Evolutionary conservation across 2,797 vertebrate species (phyloP).

Genomic region (Orientallactaga sibirica): DNA sequence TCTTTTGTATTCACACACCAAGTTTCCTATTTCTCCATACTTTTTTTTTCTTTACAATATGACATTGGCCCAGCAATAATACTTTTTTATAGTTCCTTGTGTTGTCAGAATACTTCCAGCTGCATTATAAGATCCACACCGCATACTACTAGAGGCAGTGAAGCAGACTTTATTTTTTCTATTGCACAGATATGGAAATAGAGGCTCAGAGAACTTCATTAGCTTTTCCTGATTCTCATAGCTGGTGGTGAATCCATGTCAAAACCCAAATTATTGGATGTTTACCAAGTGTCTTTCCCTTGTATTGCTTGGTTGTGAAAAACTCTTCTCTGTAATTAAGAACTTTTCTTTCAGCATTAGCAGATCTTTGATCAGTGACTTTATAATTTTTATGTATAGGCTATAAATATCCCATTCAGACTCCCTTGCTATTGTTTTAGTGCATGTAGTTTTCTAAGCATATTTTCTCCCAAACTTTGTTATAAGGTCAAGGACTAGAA

Average conservation of each 20-base stretch:
- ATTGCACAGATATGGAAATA: background rate
- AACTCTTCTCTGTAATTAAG: background rate
- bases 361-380: too few relatives aligned
- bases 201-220: background rate
- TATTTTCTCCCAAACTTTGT: background rate
- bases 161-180: background rate
- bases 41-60: constrained; percentile 12
- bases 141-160: background rate
- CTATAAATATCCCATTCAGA: constrained; percentile 1
- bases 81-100: background rate
- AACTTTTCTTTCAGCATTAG: background rate
- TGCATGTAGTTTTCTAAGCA: background rate
- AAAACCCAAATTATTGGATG: background rate
- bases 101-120: background rate
- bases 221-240: background rate
- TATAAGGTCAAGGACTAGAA: background rate
- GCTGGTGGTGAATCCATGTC: background rate
- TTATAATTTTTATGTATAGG: background rate
- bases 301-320: background rate
- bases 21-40: background rate
- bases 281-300: background rate
- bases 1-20: constrained; percentile 50
- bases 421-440: constrained; percentile 26
- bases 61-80: background rate
- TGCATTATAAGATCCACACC: background rate